These are phyloP conservation scores for Rhagophthalmus giganteus DNA, from an alignment of 2,888 invertebrate genomes.

Conservation along the genomic window DNA sequence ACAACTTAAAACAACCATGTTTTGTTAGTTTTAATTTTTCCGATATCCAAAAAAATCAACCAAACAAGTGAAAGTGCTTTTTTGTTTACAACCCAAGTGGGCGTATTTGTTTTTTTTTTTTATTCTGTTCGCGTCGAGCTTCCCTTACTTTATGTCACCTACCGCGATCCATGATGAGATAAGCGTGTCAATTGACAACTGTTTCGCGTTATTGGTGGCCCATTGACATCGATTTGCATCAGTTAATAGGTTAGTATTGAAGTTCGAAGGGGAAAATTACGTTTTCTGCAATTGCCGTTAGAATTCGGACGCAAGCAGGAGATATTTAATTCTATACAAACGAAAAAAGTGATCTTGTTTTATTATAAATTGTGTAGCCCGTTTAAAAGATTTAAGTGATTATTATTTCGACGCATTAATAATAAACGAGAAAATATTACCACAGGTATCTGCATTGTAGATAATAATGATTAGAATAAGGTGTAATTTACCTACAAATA, in stretches of 20 bases:
- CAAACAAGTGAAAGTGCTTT: constrained; percentile 40
- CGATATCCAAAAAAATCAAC: constrained; percentile 37
- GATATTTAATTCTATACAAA: too few relatives aligned
- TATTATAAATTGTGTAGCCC: too few relatives aligned
- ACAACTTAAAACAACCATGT: constrained; percentile 46
- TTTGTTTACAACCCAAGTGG: constrained; percentile 34
- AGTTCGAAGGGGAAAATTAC: constrained; percentile 7
- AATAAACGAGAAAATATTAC: too few relatives aligned
- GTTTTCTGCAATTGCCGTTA: constrained; percentile 5
- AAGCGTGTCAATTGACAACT: constrained; percentile 41
- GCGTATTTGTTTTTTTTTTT: constrained; percentile 33
- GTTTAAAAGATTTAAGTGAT: too few relatives aligned
- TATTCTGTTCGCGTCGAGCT: constrained; percentile 20
- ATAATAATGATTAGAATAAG: too few relatives aligned
- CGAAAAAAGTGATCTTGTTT: too few relatives aligned
- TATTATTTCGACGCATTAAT: too few relatives aligned
- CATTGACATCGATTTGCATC: constrained; percentile 44
- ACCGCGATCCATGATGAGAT: constrained; percentile 37
- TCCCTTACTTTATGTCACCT: constrained; percentile 19
- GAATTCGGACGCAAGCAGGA: too few relatives aligned
- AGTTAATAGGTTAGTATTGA: constrained; percentile 34
- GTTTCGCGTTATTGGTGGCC: constrained; percentile 44
- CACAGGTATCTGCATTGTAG: too few relatives aligned
- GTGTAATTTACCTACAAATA: too few relatives aligned
- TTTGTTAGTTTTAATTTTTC: constrained; percentile 44